A percentile compares a stretch with the other conserved stretches of the same genome.
Evolutionary conservation across 2,888 invertebrate species (phyloP).

Genomic region (Allophyes oxyacanthae): DNA sequence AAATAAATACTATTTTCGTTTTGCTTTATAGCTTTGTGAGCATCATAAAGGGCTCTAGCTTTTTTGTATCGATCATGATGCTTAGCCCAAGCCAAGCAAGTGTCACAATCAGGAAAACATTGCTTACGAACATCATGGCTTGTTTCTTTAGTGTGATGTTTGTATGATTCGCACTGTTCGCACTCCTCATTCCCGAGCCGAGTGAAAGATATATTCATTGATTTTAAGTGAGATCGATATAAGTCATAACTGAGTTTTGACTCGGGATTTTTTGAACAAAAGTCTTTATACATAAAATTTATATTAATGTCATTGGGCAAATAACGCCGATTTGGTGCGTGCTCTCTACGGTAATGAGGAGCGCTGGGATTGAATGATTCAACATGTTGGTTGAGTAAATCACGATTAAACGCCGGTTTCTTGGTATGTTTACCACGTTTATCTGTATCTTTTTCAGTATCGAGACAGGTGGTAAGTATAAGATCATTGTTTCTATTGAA

Average conservation of each 20-base stretch:
- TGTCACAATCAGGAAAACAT: conserved; percentile 13
- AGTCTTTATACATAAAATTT: conserved; percentile 43
- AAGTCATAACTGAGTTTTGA: conserved; percentile 7
- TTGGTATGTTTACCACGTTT: conserved; percentile 42
- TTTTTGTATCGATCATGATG: conserved; percentile 8
- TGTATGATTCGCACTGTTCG: conserved; percentile 41
- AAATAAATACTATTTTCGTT: conserved; percentile 1
- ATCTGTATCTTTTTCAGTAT: conserved; percentile 18
- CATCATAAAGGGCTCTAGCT: conserved; percentile 4
- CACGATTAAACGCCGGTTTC: conserved; percentile 37
- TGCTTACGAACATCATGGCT: conserved; percentile 14
- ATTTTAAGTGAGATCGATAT: conserved; percentile 44
- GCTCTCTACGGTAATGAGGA: conserved; percentile 52
- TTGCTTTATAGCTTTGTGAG: conserved; percentile 1
- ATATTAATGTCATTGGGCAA: conserved; percentile 45
- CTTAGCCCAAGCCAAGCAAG: conserved; percentile 23
- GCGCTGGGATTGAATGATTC: conserved; percentile 47
- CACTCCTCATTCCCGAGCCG: conserved; percentile 51
- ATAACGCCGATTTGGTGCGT: conserved; percentile 47
- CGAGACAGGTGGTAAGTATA: conserved; percentile 24
- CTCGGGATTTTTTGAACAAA: conserved; percentile 15
- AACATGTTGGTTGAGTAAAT: conserved; percentile 40
- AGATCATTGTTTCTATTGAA: conserved; percentile 38
- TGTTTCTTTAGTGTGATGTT: conserved; percentile 30
- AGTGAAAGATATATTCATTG: conserved; percentile 46